A percentile compares a stretch with the other conserved stretches of the same genome.
Evolutionary conservation across 2,888 invertebrate species (phyloP).

Genomic region (Drosophila tripunctata): DNA sequence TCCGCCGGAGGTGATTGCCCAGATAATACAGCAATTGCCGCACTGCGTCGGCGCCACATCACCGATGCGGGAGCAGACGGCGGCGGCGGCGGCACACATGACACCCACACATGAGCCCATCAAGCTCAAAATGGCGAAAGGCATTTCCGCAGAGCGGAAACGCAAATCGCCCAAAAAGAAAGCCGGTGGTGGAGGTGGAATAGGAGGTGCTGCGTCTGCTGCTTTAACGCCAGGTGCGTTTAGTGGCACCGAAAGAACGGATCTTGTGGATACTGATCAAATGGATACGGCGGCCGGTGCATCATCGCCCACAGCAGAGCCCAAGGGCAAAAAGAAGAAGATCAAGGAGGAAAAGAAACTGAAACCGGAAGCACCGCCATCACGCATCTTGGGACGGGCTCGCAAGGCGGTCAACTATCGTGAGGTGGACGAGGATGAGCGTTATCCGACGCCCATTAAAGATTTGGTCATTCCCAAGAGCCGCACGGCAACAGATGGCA

Average conservation of each 20-base stretch:
- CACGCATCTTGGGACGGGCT: conserved; percentile 84
- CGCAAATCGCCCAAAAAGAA: conserved; percentile 78
- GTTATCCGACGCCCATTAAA: conserved; percentile 81
- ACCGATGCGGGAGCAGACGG: conserved; percentile 77
- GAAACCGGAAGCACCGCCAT: conserved; percentile 82
- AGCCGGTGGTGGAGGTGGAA: no score
- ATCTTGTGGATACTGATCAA: conserved; percentile 33
- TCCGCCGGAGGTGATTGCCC: conserved; percentile 85
- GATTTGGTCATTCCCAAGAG: conserved; percentile 84
- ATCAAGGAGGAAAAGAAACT: conserved; percentile 82
- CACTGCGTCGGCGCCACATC: conserved; percentile 76
- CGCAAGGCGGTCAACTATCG: conserved; percentile 88
- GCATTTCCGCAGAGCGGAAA: conserved; percentile 81
- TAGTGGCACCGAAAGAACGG: conserved; percentile 19
- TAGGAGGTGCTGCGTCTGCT: conserved; percentile 12
- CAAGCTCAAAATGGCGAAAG: conserved; percentile 82
- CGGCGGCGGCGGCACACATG: no score
- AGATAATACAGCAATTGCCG: conserved; percentile 83
- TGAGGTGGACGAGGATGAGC: conserved; percentile 85
- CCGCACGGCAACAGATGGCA: conserved; percentile 45
- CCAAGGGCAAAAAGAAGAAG: conserved; percentile 71
- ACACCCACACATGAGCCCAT: conserved; percentile 73
- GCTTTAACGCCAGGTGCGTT: conserved; percentile 67
- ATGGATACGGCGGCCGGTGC: conserved; percentile 25
- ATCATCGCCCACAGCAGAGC: conserved; percentile 58